Evolutionary conservation across 2,888 invertebrate genomes (phyloP).

Genomic region (Tipula unca): DNA sequence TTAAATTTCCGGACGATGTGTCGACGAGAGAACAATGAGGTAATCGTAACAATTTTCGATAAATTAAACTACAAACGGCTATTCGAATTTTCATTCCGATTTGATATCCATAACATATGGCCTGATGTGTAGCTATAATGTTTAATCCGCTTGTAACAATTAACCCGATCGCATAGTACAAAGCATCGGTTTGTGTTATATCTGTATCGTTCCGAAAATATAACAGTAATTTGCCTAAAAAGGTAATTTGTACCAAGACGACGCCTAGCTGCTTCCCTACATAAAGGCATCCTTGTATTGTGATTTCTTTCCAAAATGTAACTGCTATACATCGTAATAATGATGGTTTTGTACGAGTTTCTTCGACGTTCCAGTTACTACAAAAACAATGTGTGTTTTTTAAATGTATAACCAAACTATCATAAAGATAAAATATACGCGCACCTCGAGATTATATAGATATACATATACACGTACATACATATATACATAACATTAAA

Average conservation of each 20-base stretch:
- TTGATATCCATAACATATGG: slow-evolving; percentile 59
- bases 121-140: slow-evolving; percentile 50
- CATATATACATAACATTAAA: neutral
- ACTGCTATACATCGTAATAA: neutral
- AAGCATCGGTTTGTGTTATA: slow-evolving; percentile 44
- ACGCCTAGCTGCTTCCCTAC: neutral
- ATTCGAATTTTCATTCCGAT: slow-evolving; percentile 75
- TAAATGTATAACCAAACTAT: no score
- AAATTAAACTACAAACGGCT: slow-evolving; percentile 73
- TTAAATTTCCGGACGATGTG: slow-evolving; percentile 78
- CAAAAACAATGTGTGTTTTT: neutral
- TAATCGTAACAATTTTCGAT: slow-evolving; percentile 53
- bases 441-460: neutral
- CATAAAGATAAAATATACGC: neutral
- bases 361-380: neutral
- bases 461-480: neutral
- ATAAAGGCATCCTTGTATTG: neutral
- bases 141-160: slow-evolving; percentile 35
- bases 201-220: slow-evolving; percentile 42
- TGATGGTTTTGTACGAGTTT: neutral
- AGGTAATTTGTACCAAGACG: neutral
- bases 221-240: neutral
- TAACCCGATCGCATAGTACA: slow-evolving; percentile 47
- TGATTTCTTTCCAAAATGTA: neutral
- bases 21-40: slow-evolving; percentile 55